phyloP scores from a whole-genome alignment of 2,888 invertebrate species.

The Heteropelma amictum region DNA sequence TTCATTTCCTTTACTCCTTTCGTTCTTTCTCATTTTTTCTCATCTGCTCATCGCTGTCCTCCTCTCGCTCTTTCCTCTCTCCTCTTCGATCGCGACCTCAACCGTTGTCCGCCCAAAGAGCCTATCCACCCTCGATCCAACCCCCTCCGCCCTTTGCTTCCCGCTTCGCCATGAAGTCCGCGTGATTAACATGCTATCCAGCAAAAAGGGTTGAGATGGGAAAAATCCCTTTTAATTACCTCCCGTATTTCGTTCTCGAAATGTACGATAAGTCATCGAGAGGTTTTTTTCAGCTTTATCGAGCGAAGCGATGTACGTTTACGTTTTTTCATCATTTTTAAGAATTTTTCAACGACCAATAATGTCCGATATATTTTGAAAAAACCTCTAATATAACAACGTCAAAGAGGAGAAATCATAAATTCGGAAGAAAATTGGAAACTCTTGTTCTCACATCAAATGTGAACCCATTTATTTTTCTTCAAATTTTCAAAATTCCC shows the following conservation, averaged over 20 bases:
- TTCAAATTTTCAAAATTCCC: no score
- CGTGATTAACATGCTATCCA: conserved; percentile 57
- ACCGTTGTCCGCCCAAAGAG: conserved; percentile 40
- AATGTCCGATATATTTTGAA: no score
- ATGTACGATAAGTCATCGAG: conserved; percentile 54
- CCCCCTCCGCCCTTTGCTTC: conserved; percentile 9
- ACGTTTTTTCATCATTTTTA: no score
- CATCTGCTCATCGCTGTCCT: conserved; percentile 37
- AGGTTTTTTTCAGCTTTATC: conserved; percentile 34
- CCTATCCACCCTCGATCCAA: conserved; percentile 27
- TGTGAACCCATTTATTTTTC: no score
- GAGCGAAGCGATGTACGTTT: no score
- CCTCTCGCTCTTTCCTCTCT: conserved; percentile 2
- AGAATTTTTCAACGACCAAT: no score
- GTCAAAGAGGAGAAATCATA: no score
- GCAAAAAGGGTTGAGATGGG: conserved; percentile 33
- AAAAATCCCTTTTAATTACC: conserved; percentile 60
- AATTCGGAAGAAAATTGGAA: no score
- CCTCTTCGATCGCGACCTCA: conserved; percentile 53
- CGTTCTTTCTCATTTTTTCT: conserved; percentile 22
- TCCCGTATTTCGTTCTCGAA: conserved; percentile 35
- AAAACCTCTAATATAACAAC: no score
- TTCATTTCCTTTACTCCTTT: background rate
- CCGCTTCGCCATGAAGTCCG: conserved; percentile 23
- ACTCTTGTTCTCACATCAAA: no score